Percentiles rank a stretch among this genome's conserved stretches.
Evolutionary conservation across 1,140 invertebrate genomes (phyloP).

Genomic region (Orchesella cincta): DNA sequence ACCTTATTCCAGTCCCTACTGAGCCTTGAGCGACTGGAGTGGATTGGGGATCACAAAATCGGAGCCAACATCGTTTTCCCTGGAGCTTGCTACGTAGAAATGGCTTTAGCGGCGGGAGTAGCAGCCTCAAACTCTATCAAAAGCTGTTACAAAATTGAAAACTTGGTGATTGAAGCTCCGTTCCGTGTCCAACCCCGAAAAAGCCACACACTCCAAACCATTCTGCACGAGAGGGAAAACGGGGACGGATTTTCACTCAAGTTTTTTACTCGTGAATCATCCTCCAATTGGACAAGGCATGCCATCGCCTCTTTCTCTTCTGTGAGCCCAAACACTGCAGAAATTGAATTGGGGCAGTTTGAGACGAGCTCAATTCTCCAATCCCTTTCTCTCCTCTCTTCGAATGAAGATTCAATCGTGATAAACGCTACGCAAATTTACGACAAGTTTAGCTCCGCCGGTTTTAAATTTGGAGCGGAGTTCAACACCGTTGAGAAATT

Average conservation of each 20-base stretch:
- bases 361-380: too few species aligned
- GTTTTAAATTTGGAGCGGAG: constrained; percentile 32
- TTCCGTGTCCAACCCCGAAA: background rate
- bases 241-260: too few species aligned
- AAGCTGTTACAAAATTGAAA: background rate
- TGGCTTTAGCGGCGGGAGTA: constrained; percentile 29
- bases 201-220: background rate
- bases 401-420: too few species aligned
- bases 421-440: too few species aligned
- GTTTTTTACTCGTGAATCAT: too few species aligned
- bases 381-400: too few species aligned
- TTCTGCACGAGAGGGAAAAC: background rate
- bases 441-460: constrained; percentile 16
- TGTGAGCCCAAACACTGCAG: background rate
- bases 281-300: background rate
- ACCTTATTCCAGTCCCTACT: background rate
- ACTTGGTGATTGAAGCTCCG: constrained; percentile 38
- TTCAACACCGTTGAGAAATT: constrained; percentile 31
- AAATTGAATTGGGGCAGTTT: background rate
- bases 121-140: background rate
- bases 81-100: constrained; percentile 38
- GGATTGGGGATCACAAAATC: constrained; percentile 37
- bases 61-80: constrained; percentile 37
- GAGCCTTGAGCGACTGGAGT: constrained; percentile 18
- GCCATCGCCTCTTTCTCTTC: background rate